These are phyloP conservation scores for Lepidothrix coronata DNA, from an alignment of 2,113 vertebrate genomes.

Conservation along the genomic window DNA sequence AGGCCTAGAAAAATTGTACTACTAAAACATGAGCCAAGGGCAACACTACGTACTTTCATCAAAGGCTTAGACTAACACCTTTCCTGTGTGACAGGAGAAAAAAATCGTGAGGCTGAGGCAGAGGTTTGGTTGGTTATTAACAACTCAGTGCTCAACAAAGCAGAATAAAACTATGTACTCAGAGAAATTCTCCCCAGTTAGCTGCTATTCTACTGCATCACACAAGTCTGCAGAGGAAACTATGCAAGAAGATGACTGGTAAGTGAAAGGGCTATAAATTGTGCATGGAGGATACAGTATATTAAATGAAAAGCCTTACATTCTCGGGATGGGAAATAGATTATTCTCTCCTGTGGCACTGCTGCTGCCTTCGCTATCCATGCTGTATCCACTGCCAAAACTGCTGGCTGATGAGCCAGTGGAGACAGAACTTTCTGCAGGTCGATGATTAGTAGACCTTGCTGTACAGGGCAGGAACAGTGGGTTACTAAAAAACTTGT, in stretches of 20 bases:
- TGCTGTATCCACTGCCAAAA: constrained; percentile 88
- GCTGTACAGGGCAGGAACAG: constrained; percentile 79
- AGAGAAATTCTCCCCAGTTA: not conserved
- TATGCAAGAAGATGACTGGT: not conserved
- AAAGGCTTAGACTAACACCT: not conserved
- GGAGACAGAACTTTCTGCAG: constrained; percentile 86
- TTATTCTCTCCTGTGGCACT: constrained; percentile 87
- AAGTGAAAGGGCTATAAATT: not conserved
- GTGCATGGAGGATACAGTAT: not conserved
- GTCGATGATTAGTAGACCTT: constrained; percentile 83
- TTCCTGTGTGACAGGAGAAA: not conserved
- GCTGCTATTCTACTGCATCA: not conserved
- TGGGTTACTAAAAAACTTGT: constrained; percentile 1
- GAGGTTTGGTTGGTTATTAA: not conserved
- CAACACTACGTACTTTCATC: not conserved
- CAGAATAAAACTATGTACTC: not conserved
- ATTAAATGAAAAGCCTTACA: constrained; percentile 80
- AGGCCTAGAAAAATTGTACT: not conserved
- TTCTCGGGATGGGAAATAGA: constrained; percentile 91
- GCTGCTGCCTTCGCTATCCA: constrained; percentile 87
- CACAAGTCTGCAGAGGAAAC: not conserved
- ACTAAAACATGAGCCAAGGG: not conserved
- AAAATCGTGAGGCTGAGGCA: not conserved
- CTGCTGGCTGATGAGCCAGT: constrained; percentile 90
- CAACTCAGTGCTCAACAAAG: not conserved